Base-by-base conservation (phyloP, 1,140 invertebrate genomes). In the Gryon sp. region DNA sequence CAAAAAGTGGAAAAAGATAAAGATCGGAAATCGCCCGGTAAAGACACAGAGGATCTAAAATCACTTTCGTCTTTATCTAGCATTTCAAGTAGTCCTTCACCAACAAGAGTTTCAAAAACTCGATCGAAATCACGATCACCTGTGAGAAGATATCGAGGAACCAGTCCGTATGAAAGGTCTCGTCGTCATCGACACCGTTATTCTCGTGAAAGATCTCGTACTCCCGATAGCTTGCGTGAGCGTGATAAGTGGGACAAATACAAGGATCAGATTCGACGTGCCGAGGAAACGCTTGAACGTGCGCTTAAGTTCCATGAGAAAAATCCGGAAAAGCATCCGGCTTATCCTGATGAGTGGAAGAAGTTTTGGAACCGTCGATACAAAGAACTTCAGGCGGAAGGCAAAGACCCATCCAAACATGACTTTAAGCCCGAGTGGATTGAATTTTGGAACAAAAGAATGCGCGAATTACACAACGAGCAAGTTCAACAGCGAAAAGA, bases 401-500 rank as follows among this genome's bases (percentile, higher is more conserved):
- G 93, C 28, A 93, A 93, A 81, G 94, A 96, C 85, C 92, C 94
- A 0, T 90, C 91, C 26, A 93, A 92, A 34, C 92, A 95, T 82
- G 94, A 96, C 80, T 96, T 94, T 79, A 96, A 95, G 79, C 94
- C 94, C 0, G 95, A 96, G 77, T 96, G 95, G 95, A 95, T 95
- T 32, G 87, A 91, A 24, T 95, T 92, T 80, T 96, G 95, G 95
- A 94, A 93, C 79, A 91, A 92, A 53, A 90, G 93, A 9, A 94
- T 95, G 92, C 91, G 93, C 15, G 93, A 95, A 60, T 84, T 96
- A 2, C 93, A 95, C 78, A 90, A 91, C 8, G 91, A 92, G 14
- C 93, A 94, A 63, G 45, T 94, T 4, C 88, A 90, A 26, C 81
- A 87, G 5, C 87, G 91, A 15, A 90, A 91, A 68, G 91, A 90